Evolutionary conservation across 2,797 vertebrate genomes (phyloP), one percentile per base, ranked within the genome.

Genomic region (Micropoecilia bifurca): DNA sequence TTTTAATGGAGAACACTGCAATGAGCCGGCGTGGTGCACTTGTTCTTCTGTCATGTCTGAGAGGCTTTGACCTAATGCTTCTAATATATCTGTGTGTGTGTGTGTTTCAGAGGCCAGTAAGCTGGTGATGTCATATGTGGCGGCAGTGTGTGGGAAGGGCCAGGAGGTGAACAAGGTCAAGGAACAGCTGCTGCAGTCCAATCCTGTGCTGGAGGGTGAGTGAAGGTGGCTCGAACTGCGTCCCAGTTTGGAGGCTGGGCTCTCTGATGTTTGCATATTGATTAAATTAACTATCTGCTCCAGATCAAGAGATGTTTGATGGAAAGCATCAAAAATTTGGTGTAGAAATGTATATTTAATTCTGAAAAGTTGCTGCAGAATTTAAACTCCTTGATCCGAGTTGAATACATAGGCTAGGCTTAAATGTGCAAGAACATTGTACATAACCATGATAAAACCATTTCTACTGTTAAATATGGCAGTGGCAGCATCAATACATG

Each of bases 101-200:
- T 86, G 57, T 83, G 69, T 88, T 92, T 36, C 96, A 99, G 99
- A 99, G 96, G 99, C 99, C 69, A 99, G 99, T 95, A 99, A 99
- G 93, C 96, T 99, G 94, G 98, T 99, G 85, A 99, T 99, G 99
- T 99, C 99, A 68, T 99, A 99, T 3, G 97, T 99, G 86, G 99
- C 99, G 46, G 99, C 99, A 16, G 99, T 99, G 89, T 99, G 99
- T 93, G 99, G 99, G 90, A 99, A 98, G 95, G 99, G 98, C 88
- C 97, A 97, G 72, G 99, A 99, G 95, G 99, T 99, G 81, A 99
- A 99, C 87, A 98, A 99, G 96, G 99, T 99, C 61, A 99, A 99
- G 93, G 99, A 99, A 89, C 99, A 99, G 90, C 97, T 99, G 91
- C 91, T 99, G 85, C 99, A 99, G 94, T 99, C 99, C 77, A 99